Base-by-base conservation (phyloP, 1,140 invertebrate species). In the Lasaia peninsularis region DNA sequence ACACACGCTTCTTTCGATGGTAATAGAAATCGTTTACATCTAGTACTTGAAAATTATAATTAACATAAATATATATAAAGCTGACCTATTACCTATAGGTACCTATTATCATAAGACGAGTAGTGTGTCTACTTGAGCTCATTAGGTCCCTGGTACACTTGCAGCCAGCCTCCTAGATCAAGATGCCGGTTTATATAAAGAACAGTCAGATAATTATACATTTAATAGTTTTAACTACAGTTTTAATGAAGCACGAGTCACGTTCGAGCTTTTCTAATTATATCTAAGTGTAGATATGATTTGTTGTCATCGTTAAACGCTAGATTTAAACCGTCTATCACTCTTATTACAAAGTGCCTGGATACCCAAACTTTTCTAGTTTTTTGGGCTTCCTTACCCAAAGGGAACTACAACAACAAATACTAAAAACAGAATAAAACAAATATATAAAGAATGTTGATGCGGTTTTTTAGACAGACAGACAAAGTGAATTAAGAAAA, bases 221-320 rank as follows among this genome's bases (percentile, higher is more conserved):
- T 44, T 44, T 44, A 44, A 44, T 44, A 44, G 40, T 44, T 44
- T 44, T 44, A 44, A 44, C 18, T 16, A 44, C 18, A 44, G 40
- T 44, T 44, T 44, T 44, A 44, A 44, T 44, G 40, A 44, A 44
- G 40, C 40, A 18, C 40, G 18, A 44, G 40, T 44, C 40, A 44
- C 40, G 40, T 44, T 44, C 18, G 18, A 20, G 40, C 40, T 20
- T 44, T 44, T 44, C 40, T 44, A 44, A 44, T 44, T 44, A 44
- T 44, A 44, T 44, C 40, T 44, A 44, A 44, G 40, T 44, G 40
- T 44, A 44, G 40, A 44, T 44, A 18, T 44, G 40, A 44, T 44
- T 44, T 44, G 40, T 44, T 44, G 40, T 44, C 40, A 44, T 44
- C 40, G 40, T 44, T 44, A 44, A 44, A 44, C 18, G 40, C 8